Conservation (phyloP, 2,113 vertebrate genomes). For the Numida meleagris region DNA sequence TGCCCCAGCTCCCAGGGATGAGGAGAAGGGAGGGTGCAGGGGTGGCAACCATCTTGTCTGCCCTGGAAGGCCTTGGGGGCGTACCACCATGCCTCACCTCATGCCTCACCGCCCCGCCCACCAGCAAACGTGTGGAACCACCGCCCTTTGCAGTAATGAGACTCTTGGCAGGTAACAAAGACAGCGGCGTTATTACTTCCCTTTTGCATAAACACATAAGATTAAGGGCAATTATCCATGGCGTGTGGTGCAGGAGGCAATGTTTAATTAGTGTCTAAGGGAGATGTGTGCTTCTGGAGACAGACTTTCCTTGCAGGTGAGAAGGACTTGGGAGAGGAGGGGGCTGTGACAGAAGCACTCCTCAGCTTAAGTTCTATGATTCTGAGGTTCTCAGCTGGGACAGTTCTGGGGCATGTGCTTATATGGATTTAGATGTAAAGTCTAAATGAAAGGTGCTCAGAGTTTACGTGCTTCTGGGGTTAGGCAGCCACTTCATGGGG, state of each 20-base stretch:
- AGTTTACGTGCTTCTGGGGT: background rate
- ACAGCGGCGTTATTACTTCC: background rate
- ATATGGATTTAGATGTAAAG: background rate
- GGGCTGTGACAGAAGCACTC: background rate
- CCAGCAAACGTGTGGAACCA: rapidly evolving
- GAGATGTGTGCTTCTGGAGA: background rate
- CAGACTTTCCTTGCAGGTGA: background rate
- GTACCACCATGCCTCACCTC: background rate
- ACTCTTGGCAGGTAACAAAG: background rate
- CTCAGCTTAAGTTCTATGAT: background rate
- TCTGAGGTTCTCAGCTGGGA: too few species aligned
- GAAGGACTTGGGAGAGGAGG: background rate
- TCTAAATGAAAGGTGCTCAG: background rate
- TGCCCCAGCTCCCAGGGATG: background rate
- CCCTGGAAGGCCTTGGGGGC: rapidly evolving
- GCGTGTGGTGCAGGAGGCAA: rapidly evolving
- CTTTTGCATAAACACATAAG: background rate
- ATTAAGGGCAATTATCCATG: constrained; percentile 4
- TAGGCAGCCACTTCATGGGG: background rate
- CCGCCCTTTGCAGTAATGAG: background rate
- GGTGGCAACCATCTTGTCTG: background rate
- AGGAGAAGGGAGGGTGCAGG: background rate
- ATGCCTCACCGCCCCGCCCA: background rate
- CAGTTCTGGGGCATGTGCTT: background rate
- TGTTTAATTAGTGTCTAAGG: background rate